Base-by-base conservation (phyloP, 2,113 vertebrate species). In the Nycticorax nycticorax region DNA sequence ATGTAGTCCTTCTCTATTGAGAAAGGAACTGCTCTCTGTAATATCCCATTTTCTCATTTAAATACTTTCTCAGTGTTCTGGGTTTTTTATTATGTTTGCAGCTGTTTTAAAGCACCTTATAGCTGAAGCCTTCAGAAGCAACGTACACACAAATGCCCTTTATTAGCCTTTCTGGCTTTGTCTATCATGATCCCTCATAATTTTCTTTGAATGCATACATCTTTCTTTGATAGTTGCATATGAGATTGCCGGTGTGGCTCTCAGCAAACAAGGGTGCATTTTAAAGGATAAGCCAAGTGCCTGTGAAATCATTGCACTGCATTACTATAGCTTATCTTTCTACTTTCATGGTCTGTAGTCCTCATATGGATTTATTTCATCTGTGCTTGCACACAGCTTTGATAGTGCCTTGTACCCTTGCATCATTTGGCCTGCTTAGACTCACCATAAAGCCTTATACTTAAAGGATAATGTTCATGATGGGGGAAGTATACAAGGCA, bases 391-490 rank as follows among this genome's bases (percentile, higher is more conserved):
- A 45, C 73, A 66, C 35, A 47, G 74, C 86, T 85, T 52, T 85
- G 77, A 63, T 74, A 55, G 69, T 10, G 39, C 56, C 60, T 87
- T 63, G 85, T 62, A 23, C 50, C 59, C 60, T 56, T 67, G 59
- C 81, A 92, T 79, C 63, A 39, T 89, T 93, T 84, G 88, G 68
- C 78, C 94, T 92, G 85, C 84, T 89, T 78, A 78, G 69, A 10
- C 64, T 68, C 30, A 0, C 83, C 72, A 75, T 92, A 97, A 96
- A 88, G 64, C 84, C 84, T 72, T 66, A 43, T 64, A 60, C 88
- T 91, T 95, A 96, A 81, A 81, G 81, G 94, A 96, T 95, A 96
- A 96, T 95, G 81, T 69, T 90, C 80, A 45, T 62, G 76, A 82
- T 90, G 92, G 87, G 55, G 67, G 47, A 96, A 88, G 92, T 79